Base-by-base conservation (phyloP, 2,797 vertebrate species). In the Oryzias sinensis region DNA sequence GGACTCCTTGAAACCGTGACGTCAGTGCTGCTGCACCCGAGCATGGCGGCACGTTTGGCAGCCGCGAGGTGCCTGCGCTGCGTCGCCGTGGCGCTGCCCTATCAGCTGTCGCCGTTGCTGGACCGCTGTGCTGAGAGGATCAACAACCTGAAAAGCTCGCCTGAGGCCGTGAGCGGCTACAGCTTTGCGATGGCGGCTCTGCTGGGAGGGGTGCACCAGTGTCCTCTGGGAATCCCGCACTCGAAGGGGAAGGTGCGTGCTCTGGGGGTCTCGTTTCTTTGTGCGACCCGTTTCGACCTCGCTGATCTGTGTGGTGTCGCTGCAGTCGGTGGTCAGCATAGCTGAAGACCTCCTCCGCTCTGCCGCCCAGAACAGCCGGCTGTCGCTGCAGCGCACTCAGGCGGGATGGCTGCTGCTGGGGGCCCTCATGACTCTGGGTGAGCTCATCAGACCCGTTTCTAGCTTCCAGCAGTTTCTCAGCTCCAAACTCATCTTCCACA, bases 131-230 rank as follows among this genome's bases (percentile, higher is more conserved):
- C 95, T 0, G 97, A 99, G 78, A 93, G 95, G 53, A 96, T 99
- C 80, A 98, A 98, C 87, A 97, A 93, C 83, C 85, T 99, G 76
- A 99, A 99, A 89, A 97, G 92, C 22, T 99, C 95, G 0, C 97
- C 97, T 0, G 97, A 99, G 88, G 97, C 97, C 20, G 97, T 99
- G 70, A 98, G 96, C 48, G 97, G 97, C 1, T 99, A 99, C 87
- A 99, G 97, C 89, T 98, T 98, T 74, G 96, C 97, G 4, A 96
- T 98, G 94, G 97, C 97, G 16, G 97, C 97, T 58, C 86, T 99
- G 62, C 89, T 99, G 59, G 97, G 97, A 55, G 96, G 97, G 0
- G 95, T 98, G 9, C 94, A 99, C 87, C 97, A 99, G 86, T 98
- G 96, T 83, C 95, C 96, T 0, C 85, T 99, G 75, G 97, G 97